phyloP scores from a whole-genome alignment of 2,113 vertebrate genomes.

The Brachyhypopomus occidentalis region DNA sequence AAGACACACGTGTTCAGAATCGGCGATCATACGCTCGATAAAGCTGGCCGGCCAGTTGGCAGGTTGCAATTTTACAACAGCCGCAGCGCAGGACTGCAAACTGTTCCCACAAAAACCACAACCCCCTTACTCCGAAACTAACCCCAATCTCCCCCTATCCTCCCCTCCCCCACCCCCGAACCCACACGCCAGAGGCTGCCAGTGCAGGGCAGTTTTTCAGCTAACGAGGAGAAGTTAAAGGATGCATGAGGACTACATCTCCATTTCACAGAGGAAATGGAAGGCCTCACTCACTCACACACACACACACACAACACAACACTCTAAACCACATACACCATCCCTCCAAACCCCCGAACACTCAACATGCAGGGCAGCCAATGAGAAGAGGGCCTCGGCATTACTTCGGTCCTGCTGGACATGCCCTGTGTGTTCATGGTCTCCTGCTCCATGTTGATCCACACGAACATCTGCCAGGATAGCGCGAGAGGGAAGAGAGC shows the following conservation, averaged over 20 bases:
- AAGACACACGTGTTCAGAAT: too few species aligned
- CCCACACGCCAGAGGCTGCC: too few species aligned
- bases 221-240: too few species aligned
- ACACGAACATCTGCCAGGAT: slow-evolving; percentile 88
- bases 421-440: slow-evolving; percentile 74
- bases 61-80: too few species aligned
- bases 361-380: neutral
- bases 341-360: neutral
- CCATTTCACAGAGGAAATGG: neutral
- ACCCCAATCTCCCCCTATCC: too few species aligned
- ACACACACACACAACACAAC: neutral
- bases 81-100: too few species aligned
- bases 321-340: neutral
- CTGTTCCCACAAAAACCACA: too few species aligned
- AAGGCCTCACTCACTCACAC: neutral
- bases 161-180: too few species aligned
- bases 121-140: too few species aligned
- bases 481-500: slow-evolving; percentile 88
- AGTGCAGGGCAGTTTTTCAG: too few species aligned
- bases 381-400: neutral
- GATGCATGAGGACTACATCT: neutral
- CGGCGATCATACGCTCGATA: too few species aligned
- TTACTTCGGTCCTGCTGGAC: slow-evolving; percentile 83
- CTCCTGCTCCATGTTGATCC: slow-evolving; percentile 92
- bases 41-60: too few species aligned